Percentiles rank a stretch among this genome's conserved stretches.
These are phyloP conservation scores for Exaiptasia diaphana DNA, from an alignment of 64 coral and sea anemone genomes.

Conservation along the genomic window DNA sequence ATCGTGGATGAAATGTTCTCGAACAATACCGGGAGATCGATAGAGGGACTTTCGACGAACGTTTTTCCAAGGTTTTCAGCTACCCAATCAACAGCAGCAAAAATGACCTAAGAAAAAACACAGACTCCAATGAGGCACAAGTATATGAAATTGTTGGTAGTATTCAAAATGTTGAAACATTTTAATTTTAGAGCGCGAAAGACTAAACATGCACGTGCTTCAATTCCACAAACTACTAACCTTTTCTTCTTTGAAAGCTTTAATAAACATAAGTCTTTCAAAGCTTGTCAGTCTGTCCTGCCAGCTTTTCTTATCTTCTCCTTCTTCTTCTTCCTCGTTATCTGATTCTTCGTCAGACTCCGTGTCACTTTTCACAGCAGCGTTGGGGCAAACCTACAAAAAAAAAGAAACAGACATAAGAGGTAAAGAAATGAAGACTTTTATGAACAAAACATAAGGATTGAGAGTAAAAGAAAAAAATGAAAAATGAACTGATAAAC, in stretches of 20 bases:
- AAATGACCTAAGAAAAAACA: conserved; percentile 69
- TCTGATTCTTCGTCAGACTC: conserved; percentile 32
- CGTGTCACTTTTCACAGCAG: conserved; percentile 27
- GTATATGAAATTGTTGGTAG: no score
- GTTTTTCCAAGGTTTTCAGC: conserved; percentile 87
- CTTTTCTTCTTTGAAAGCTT: conserved; percentile 91
- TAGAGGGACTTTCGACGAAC: conserved; percentile 89
- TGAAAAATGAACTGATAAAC: no score
- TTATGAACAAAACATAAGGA: no score
- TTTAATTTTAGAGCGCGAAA: neutral
- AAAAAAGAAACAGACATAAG: neutral
- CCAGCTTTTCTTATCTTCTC: neutral
- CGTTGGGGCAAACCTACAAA: conserved; percentile 51
- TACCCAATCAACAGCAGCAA: conserved; percentile 89
- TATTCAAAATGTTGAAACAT: neutral
- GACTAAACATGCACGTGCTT: neutral
- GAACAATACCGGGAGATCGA: conserved; percentile 73
- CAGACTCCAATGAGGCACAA: neutral
- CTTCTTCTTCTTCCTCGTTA: conserved; percentile 29
- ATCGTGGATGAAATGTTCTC: conserved; percentile 76
- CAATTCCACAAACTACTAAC: neutral
- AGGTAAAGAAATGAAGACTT: no score
- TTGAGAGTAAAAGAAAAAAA: no score
- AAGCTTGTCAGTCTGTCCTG: conserved; percentile 76
- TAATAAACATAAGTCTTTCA: conserved; percentile 80